Base-by-base conservation (phyloP, 2,888 invertebrate species). In the Ophion ellenae region DNA sequence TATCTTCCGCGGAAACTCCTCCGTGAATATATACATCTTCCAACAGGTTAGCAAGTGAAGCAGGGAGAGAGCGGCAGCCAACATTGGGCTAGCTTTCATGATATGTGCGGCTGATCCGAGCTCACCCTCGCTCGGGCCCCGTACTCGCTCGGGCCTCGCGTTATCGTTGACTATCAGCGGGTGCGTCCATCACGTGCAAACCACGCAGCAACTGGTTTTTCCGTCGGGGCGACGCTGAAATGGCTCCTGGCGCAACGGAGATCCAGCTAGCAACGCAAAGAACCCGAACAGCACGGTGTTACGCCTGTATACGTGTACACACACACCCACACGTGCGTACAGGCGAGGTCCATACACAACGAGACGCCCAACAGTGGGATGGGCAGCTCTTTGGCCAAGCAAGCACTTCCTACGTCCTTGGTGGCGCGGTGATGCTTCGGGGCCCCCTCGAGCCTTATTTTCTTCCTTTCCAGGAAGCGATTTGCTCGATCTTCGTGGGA, bases 151-250 rank as follows among this genome's bases (percentile, higher is more conserved):
- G 64, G 59, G 61, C 47, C 61, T 59, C 75, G 77, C 74, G 81
- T 86, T 87, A 87, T 87, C 84, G 67, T 66, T 69, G 79, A 32
- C 79, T 87, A 84, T 86, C 86, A 76, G 79, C 81, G 81, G 81
- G 67, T 78, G 79, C 71, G 79, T 84, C 69, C 83, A 82, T 87
- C 87, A 77, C 76, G 73, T 63, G 67, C 79, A 79, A 87, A 86
- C 86, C 82, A 67, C 81, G 69, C 81, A 86, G 85, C 82, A 86
- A 84, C 87, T 87, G 84, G 87, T 87, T 86, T 84, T 84, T 81
- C 81, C 61, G 71, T 81, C 70, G 24, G 20, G 78, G 63, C 73
- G 78, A 79, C 64, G 79, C 36, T 59, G 64, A 79, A 85, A 85
- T 79, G 66, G 79, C 85, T 79, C 28, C 74, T 69, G 78, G 82